phyloP scores from a whole-genome alignment of 2,797 vertebrate species.

The Mycteria americana region DNA sequence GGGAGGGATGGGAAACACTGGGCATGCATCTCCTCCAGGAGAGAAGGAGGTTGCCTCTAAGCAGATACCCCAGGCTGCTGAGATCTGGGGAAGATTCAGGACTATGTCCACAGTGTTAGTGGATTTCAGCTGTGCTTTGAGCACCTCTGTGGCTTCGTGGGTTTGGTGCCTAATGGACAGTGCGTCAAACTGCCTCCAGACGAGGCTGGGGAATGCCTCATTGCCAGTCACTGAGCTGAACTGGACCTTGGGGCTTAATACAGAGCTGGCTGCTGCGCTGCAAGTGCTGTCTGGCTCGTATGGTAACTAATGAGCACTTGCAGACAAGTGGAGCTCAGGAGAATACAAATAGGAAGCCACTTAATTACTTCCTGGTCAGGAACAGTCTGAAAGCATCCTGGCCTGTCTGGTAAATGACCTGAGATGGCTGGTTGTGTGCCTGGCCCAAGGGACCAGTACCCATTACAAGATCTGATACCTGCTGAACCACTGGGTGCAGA shows the following conservation, averaged over 20 bases:
- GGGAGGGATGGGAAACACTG: background rate
- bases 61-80: background rate
- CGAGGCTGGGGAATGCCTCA: background rate
- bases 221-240: background rate
- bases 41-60: background rate
- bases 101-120: background rate
- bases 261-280: background rate
- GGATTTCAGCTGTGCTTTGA: background rate
- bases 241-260: background rate
- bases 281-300: background rate
- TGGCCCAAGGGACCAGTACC: background rate
- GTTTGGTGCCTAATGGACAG: background rate
- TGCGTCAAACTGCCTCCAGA: background rate
- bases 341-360: constrained; percentile 29
- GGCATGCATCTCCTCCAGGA: background rate
- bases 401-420: background rate
- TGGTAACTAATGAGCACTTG: background rate
- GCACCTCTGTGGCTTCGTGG: background rate
- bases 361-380: constrained; percentile 35
- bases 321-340: background rate
- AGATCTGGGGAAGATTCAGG: background rate
- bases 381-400: background rate
- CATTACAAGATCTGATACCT: background rate
- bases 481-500: background rate
- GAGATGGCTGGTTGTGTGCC: background rate